These are phyloP conservation scores for Anguilla rostrata DNA, from an alignment of 2,113 vertebrate species.

Conservation along the genomic window DNA sequence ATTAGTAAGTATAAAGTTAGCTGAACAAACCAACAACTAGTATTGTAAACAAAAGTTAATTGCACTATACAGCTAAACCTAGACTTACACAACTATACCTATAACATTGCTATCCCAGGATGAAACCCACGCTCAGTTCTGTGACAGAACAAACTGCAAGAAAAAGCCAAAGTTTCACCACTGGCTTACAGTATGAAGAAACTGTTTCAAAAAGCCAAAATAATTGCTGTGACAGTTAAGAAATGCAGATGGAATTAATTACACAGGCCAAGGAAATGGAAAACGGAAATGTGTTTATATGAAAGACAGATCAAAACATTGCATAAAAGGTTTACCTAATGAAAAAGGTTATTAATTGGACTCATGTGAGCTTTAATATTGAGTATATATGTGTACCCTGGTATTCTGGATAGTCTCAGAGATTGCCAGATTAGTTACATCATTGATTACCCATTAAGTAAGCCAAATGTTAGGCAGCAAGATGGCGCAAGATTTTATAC, in stretches of 20 bases:
- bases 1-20: too few relatives aligned
- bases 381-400: constrained; percentile 1
- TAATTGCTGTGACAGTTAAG: neutral
- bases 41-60: too few relatives aligned
- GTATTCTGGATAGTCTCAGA: neutral
- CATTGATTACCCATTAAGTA: constrained; percentile 17
- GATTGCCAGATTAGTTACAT: constrained; percentile 13
- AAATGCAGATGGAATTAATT: constrained; percentile 34
- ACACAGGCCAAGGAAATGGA: constrained; percentile 22
- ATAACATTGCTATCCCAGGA: too few relatives aligned
- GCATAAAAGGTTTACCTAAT: constrained; percentile 24
- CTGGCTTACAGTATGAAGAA: neutral
- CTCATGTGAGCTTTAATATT: neutral
- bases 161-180: neutral
- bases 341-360: constrained; percentile 34
- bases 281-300: constrained; percentile 12
- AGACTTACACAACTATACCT: too few relatives aligned
- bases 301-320: constrained; percentile 13
- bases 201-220: constrained; percentile 5
- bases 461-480: neutral
- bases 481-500: neutral
- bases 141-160: neutral
- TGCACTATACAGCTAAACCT: too few relatives aligned
- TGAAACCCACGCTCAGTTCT: neutral
- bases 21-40: too few relatives aligned